A percentile compares a stretch with the other conserved stretches of the same genome.
These are phyloP conservation scores for Rambutsinella grinnellia DNA, from an alignment of 2,888 invertebrate species.

Conservation along the genomic window DNA sequence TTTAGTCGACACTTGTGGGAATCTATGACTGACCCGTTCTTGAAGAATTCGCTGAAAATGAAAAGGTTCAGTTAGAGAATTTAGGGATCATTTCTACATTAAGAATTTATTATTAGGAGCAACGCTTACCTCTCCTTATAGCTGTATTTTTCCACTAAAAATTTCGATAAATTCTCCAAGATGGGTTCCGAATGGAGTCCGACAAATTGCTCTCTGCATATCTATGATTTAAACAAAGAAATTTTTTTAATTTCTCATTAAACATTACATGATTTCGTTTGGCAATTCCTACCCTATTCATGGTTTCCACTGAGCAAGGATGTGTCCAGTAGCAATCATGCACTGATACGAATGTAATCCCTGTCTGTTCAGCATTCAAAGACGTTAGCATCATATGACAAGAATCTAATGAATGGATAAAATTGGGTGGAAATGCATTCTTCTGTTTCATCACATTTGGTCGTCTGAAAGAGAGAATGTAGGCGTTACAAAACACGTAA, in stretches of 20 bases:
- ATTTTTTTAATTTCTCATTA: neutral
- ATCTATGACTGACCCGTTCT: conserved; percentile 73
- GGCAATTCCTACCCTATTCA: conserved; percentile 82
- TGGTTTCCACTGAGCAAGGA: conserved; percentile 83
- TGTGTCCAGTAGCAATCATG: conserved; percentile 99
- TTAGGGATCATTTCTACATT: neutral
- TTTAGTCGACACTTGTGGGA: conserved; percentile 77
- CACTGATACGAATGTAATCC: conserved; percentile 93
- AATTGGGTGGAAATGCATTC: conserved; percentile 99
- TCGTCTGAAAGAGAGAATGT: conserved; percentile 72
- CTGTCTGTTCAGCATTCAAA: conserved; percentile 84
- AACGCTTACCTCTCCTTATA: conserved; percentile 74
- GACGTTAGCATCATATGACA: conserved; percentile 99
- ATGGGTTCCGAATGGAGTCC: conserved; percentile 93
- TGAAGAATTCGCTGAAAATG: conserved; percentile 71
- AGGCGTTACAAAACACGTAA: neutral
- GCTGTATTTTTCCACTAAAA: conserved; percentile 79
- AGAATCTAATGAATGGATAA: conserved; percentile 98
- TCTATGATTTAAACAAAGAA: conserved; percentile 71
- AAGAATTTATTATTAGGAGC: too few species aligned
- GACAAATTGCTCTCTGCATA: conserved; percentile 98
- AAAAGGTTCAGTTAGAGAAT: conserved; percentile 40
- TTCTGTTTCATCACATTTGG: conserved; percentile 91
- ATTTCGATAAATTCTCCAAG: conserved; percentile 85
- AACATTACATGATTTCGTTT: neutral